phyloP scores from a whole-genome alignment of 1,140 invertebrate genomes.

The Stegodyphus mimosarum region DNA sequence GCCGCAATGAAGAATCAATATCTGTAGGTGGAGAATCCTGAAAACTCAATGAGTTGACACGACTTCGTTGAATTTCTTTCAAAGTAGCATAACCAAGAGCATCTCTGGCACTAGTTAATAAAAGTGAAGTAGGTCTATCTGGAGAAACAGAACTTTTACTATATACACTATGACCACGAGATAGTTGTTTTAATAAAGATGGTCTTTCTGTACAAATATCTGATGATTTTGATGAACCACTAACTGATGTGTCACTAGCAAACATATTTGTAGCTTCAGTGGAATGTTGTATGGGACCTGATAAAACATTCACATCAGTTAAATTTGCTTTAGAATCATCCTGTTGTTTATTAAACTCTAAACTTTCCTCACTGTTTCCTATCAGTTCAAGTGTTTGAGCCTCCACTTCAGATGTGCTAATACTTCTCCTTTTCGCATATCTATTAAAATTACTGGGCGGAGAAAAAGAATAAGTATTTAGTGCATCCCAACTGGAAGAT shows the following conservation, averaged over 20 bases:
- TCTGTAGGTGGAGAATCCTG: constrained; percentile 23
- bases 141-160: constrained; percentile 48
- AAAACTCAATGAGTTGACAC: constrained; percentile 66
- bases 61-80: constrained; percentile 77
- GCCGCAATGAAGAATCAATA: constrained; percentile 34
- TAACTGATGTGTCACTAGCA: constrained; percentile 75
- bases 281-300: constrained; percentile 24
- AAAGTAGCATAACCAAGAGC: constrained; percentile 84
- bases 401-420: constrained; percentile 47
- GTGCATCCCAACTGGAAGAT: constrained; percentile 46
- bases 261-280: constrained; percentile 73
- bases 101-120: constrained; percentile 66
- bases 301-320: constrained; percentile 4
- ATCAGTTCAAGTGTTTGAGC: neutral
- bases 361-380: neutral
- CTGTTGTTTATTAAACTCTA: neutral
- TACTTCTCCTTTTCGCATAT: constrained; percentile 32
- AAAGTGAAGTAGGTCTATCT: constrained; percentile 39
- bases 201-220: constrained; percentile 24
- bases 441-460: constrained; percentile 26
- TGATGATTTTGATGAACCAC: constrained; percentile 42
- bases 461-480: constrained; percentile 26
- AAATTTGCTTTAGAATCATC: neutral
- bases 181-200: constrained; percentile 40
- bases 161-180: constrained; percentile 34